Conservation (phyloP, 2,797 vertebrate species). For the Botia almorhae region DNA sequence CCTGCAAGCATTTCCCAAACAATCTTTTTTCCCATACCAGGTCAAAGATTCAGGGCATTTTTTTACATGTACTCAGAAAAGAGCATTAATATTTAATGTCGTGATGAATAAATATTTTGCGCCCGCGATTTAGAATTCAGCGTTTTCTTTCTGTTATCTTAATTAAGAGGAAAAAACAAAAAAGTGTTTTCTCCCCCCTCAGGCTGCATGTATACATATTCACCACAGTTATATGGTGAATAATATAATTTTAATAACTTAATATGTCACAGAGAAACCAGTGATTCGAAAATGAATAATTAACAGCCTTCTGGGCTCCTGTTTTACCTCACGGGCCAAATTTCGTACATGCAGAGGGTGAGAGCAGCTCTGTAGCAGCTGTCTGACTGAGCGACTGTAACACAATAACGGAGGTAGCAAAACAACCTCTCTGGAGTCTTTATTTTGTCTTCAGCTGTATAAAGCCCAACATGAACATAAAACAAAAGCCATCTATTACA, state of each 20-base stretch:
- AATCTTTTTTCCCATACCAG: conserved; percentile 39
- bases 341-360: conserved; percentile 4
- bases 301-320: conserved; percentile 48
- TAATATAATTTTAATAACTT: conserved; percentile 53
- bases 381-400: background rate
- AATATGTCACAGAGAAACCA: conserved; percentile 48
- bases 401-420: conserved; percentile 4
- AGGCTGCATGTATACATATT: conserved; percentile 39
- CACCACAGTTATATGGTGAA: conserved; percentile 27
- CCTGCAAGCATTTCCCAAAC: conserved; percentile 46
- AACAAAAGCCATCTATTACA: background rate
- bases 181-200: conserved; percentile 19
- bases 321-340: conserved; percentile 43
- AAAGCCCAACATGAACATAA: conserved; percentile 20
- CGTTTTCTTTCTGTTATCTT: conserved; percentile 53
- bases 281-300: conserved; percentile 56
- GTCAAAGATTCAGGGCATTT: conserved; percentile 61
- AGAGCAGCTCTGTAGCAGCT: background rate
- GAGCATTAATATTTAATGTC: conserved; percentile 63
- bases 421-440: conserved; percentile 27
- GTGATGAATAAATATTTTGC: conserved; percentile 58
- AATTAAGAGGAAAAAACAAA: conserved; percentile 50
- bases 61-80: conserved; percentile 51
- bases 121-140: conserved; percentile 52
- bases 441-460: conserved; percentile 4